Conservation (phyloP, 2,113 vertebrate genomes). For the human (Homo sapiens) region DNA sequence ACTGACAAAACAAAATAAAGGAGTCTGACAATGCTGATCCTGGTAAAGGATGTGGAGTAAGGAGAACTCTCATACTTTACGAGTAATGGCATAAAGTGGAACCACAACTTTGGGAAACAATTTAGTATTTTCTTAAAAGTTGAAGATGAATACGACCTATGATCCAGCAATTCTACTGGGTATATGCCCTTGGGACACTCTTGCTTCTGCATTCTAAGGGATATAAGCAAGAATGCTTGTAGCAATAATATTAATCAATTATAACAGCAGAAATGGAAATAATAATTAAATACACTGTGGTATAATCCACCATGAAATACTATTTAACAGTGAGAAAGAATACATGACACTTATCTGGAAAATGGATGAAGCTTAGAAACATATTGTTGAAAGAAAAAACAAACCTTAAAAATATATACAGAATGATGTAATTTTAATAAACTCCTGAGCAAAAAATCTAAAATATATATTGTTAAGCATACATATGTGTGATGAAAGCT, state of each 20-base stretch:
- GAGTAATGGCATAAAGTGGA: neutral
- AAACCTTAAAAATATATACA: neutral
- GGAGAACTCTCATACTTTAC: neutral
- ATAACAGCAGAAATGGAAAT: neutral
- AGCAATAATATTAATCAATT: neutral
- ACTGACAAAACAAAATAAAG: neutral
- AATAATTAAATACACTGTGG: neutral
- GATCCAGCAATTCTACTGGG: neutral
- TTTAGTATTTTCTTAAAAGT: neutral
- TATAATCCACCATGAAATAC: neutral
- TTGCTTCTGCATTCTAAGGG: neutral
- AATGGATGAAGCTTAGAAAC: neutral
- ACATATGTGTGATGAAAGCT: neutral
- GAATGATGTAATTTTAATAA: neutral
- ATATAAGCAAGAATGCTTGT: neutral
- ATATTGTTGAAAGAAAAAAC: neutral
- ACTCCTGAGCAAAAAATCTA: neutral
- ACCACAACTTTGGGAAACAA: neutral
- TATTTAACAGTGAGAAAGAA: neutral
- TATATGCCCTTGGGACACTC: neutral
- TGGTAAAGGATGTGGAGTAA: neutral
- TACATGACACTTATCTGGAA: neutral
- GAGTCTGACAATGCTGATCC: neutral
- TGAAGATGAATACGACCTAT: neutral
- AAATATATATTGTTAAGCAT: neutral